Base-by-base conservation (phyloP, 2,113 vertebrate genomes). In the Petroica traversi region DNA sequence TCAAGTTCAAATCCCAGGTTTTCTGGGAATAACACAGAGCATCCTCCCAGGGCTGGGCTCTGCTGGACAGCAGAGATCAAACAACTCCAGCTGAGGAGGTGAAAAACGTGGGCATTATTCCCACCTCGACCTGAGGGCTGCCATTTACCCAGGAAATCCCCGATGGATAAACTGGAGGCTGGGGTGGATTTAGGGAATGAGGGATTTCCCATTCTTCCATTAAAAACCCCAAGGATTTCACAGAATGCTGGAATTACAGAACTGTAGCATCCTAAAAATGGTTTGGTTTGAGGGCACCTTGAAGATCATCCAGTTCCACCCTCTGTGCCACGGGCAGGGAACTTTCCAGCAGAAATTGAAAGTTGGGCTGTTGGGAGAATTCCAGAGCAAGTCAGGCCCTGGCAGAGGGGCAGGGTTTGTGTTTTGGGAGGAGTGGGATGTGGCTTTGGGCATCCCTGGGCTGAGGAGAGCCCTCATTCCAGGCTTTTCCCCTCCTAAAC, bases 171-270 rank as follows among this genome's bases (percentile, higher is more conserved):
- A n/a, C n/a, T 20, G 8, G 2, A 8, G 2, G 5, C 4, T 4
- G 41, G 19, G 7, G 24, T 86, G 49, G 31, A 45, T 54, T 9
- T 40, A 29, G 19, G 33, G 25, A 43, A 68, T 8, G 28, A 73
- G 66, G 40, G 19, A 5, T 61, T 57, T 48, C 17, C 46, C 34
- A 24, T 55, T 59, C 57, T 71, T 63, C 52, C 5, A 0, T 45
- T 49, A 61, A 87, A 92, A 74, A 1, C 10, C 14, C 12, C 38
- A 11, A 45, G 29, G 29, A n/a, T 59, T 51, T 45, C 2, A 33
- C 1, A 8, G 5, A 51, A 33, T 11, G 9, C 14, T 3, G 1
- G 12, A 49, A n/a, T 64, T 28, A 13, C 0, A 7, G 36, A 75
- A 11, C 3, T 1, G 2, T 1, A 34, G 25, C 58, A 11, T 19